These are phyloP conservation scores for Fregetta grallaria DNA, from an alignment of 2,113 vertebrate species.

Conservation along the genomic window DNA sequence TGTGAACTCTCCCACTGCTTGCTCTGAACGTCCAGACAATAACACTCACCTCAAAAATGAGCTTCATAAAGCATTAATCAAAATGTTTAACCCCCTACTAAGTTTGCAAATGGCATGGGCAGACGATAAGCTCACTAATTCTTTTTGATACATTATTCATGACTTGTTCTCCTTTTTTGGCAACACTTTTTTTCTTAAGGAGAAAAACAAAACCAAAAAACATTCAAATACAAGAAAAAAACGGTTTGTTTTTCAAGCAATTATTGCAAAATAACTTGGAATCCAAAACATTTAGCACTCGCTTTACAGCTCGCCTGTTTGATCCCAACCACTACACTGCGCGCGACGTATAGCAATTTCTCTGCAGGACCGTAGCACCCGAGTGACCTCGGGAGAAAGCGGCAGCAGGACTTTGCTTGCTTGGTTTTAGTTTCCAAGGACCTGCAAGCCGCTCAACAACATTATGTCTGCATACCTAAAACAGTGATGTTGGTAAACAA, in stretches of 20 bases:
- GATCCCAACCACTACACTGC: background rate
- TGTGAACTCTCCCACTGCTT: constrained; percentile 16
- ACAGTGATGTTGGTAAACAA: background rate
- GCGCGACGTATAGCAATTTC: rapidly evolving
- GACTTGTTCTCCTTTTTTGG: constrained; percentile 40
- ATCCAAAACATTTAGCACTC: background rate
- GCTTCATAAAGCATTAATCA: constrained; percentile 62
- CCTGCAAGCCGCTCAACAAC: background rate
- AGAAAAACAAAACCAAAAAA: background rate
- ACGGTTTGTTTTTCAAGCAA: background rate
- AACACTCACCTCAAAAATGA: constrained; percentile 12
- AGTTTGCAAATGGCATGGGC: constrained; percentile 40
- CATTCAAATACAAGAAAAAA: background rate
- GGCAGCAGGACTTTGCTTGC: background rate
- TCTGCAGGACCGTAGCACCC: background rate
- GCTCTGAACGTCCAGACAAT: background rate
- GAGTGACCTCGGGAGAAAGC: background rate
- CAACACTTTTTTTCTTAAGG: background rate
- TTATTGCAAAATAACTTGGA: background rate
- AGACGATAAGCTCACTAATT: constrained; percentile 42
- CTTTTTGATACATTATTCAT: constrained; percentile 60
- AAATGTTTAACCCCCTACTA: constrained; percentile 64
- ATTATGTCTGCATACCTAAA: background rate
- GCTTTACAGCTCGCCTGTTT: rapidly evolving
- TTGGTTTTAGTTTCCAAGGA: background rate